Evolutionary conservation across 2,888 invertebrate genomes (phyloP), one percentile per base, ranked within the genome.

Genomic region (Sesamia inferens): DNA sequence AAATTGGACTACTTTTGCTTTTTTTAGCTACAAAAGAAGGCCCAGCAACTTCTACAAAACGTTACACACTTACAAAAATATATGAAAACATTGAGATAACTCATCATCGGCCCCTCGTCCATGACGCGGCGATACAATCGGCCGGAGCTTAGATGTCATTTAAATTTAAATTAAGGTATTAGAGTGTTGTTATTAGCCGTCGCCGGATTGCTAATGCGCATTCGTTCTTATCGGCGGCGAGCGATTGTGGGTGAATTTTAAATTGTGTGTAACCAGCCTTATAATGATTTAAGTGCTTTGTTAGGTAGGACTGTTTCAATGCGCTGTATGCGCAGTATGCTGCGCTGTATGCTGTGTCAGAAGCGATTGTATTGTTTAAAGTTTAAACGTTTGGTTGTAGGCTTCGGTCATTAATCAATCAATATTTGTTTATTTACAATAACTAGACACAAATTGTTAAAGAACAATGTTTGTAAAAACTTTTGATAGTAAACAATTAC

Each of bases 121-220:
- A 91, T 89, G 91, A 91, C 91, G 89, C 88, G 78, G 87, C 88
- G 92, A 92, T 92, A 86, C 86, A 90, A 93, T 92, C 94, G 87
- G 83, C 73, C 81, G 80, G 78, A 88, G 93, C 93, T 95, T 94
- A 94, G 91, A 89, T 93, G 94, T 94, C 93, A 95, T 96, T 96
- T 96, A 96, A 96, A 96, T 96, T 96, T 96, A 95, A 96, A 96
- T 96, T 93, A 93, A 94, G 95, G 95, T 92, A 94, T 96, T 95
- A 95, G 89, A 87, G 76, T 80, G 89, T 87, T 90, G 92, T 90
- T 91, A 89, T 87, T 91, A 89, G 88, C 88, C 88, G 87, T 76
- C 81, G 86, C 89, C 86, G 83, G 85, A 84, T 83, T 74, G 86
- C 79, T 84, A 78, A 78, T 76, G 85, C 87, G 88, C 85, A 85